phyloP scores from a whole-genome alignment of 2,113 vertebrate species.

The Ophiodon elongatus region DNA sequence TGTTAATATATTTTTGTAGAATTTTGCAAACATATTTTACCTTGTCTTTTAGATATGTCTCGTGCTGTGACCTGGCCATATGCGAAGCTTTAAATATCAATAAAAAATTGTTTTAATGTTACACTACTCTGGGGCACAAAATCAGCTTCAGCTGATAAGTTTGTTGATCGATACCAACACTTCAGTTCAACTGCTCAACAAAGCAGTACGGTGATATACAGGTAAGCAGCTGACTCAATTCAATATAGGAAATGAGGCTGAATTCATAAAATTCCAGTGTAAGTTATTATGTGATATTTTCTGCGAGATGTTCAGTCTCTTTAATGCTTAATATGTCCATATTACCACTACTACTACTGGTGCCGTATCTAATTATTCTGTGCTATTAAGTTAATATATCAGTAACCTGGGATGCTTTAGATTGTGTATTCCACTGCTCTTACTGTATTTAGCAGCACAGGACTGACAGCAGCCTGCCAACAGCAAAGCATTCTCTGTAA shows the following conservation, averaged over 20 bases:
- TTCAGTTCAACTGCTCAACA: background rate
- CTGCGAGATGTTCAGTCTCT: background rate
- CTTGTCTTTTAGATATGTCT: background rate
- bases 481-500: conserved; percentile 37
- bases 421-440: conserved; percentile 12
- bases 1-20: background rate
- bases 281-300: background rate
- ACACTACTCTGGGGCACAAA: background rate
- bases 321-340: background rate
- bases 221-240: conserved; percentile 9
- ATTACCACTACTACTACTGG: background rate
- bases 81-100: background rate
- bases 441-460: conserved; percentile 17
- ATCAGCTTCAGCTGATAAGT: background rate
- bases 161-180: background rate
- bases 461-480: conserved; percentile 42
- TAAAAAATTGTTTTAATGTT: background rate
- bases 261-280: background rate
- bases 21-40: background rate
- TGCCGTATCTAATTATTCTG: background rate
- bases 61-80: background rate
- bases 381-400: background rate
- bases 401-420: conserved; percentile 4
- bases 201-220: background rate
- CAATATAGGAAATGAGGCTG: background rate